phyloP scores from a whole-genome alignment of 2,888 invertebrate genomes.

The Ashinkailepas kermadecensis region DNA sequence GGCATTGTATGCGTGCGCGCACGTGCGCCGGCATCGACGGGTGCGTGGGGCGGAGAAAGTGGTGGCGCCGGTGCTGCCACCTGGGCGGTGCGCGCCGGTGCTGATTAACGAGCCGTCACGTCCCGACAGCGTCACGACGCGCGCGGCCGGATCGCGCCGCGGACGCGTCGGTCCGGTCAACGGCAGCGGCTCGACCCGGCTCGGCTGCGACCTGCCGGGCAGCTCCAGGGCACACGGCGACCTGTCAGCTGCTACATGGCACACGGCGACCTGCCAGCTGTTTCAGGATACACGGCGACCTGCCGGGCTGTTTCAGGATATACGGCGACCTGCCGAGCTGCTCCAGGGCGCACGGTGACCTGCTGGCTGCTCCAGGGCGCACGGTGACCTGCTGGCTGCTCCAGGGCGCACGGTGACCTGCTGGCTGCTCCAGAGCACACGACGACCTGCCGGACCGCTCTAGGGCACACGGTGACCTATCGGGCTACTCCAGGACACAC shows the following conservation, averaged over 20 bases:
- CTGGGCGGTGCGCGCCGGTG: not conserved
- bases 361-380: too few relatives aligned
- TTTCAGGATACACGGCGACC: not conserved
- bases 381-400: too few relatives aligned
- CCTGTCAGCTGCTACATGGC: not conserved
- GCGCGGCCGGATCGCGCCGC: not conserved
- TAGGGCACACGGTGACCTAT: too few relatives aligned
- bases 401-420: too few relatives aligned
- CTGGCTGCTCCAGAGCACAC: too few relatives aligned
- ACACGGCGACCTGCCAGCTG: not conserved
- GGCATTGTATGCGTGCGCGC: not conserved
- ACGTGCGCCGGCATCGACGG: not conserved
- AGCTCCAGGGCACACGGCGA: too few relatives aligned
- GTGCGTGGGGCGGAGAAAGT: not conserved
- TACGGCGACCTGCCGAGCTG: not conserved
- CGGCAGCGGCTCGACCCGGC: not conserved
- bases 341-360: too few relatives aligned
- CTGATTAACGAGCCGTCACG: conserved; percentile 7
- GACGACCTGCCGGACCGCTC: too few relatives aligned
- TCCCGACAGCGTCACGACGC: not conserved
- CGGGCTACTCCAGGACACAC: too few relatives aligned
- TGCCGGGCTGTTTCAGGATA: not conserved
- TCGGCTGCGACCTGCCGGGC: too few relatives aligned
- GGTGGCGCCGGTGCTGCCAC: not conserved
- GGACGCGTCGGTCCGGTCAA: not conserved